Evolutionary conservation across 2,113 vertebrate species (phyloP).

Genomic region (Pangasianodon hypophthalmus): DNA sequence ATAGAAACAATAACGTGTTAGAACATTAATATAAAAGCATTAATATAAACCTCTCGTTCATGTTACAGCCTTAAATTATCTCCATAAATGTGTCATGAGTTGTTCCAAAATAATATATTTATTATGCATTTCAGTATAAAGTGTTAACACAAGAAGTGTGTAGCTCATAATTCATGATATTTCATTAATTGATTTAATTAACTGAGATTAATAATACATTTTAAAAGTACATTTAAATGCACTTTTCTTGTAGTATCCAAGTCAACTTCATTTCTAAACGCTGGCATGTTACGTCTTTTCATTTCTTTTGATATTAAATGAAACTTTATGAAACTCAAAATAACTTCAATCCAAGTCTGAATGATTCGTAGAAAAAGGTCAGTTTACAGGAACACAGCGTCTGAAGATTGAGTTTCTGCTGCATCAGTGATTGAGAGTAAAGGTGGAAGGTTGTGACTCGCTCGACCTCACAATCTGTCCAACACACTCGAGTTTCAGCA

Average conservation of each 20-base stretch:
- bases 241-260: background rate
- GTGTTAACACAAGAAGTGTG: too few species aligned
- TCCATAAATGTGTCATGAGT: too few species aligned
- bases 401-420: background rate
- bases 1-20: too few species aligned
- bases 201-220: background rate
- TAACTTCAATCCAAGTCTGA: background rate
- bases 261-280: background rate
- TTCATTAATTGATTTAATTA: background rate
- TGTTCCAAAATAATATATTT: too few species aligned
- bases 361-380: background rate
- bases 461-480: conserved; percentile 6
- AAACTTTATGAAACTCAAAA: background rate
- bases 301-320: background rate
- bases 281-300: background rate
- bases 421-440: background rate
- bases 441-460: background rate
- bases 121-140: too few species aligned
- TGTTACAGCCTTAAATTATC: too few species aligned
- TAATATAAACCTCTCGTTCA: too few species aligned
- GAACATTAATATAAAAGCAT: too few species aligned
- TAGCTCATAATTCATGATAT: too few species aligned
- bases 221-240: background rate
- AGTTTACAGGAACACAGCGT: background rate
- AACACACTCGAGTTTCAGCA: background rate